phyloP scores from a whole-genome alignment of 2,888 invertebrate species.

The Drosophila recens region DNA sequence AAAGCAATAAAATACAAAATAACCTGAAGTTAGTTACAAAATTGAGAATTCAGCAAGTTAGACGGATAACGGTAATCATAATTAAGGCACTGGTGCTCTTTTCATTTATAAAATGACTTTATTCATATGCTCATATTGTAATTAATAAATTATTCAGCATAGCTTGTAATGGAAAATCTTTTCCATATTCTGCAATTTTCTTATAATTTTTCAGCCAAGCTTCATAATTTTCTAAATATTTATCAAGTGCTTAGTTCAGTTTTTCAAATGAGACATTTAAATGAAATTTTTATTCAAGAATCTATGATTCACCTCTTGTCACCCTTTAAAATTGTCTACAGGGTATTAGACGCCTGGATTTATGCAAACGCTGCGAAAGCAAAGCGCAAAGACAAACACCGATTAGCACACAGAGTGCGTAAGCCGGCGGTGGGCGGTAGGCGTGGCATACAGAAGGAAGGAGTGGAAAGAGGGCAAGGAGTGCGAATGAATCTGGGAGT shows the following conservation, averaged over 20 bases:
- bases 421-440: constrained; percentile 34
- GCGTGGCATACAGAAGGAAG: neutral
- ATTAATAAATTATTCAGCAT: no score
- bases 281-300: neutral
- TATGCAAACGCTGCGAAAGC: constrained; percentile 72
- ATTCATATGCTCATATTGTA: no score
- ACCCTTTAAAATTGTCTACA: neutral
- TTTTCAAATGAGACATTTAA: neutral
- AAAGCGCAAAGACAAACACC: constrained; percentile 58
- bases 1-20: neutral
- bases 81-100: no score
- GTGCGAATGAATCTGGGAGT: neutral
- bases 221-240: no score
- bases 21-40: neutral
- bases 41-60: no score
- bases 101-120: no score
- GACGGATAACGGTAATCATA: no score
- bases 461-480: no score
- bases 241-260: no score
- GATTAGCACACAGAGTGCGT: constrained; percentile 69
- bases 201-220: no score
- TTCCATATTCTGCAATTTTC: no score
- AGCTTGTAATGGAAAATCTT: no score
- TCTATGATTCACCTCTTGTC: neutral
- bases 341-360: constrained; percentile 40